Evolutionary conservation across 2,888 invertebrate species (phyloP), one percentile per base, ranked within the genome.

Genomic region (Malacosoma neustria): DNA sequence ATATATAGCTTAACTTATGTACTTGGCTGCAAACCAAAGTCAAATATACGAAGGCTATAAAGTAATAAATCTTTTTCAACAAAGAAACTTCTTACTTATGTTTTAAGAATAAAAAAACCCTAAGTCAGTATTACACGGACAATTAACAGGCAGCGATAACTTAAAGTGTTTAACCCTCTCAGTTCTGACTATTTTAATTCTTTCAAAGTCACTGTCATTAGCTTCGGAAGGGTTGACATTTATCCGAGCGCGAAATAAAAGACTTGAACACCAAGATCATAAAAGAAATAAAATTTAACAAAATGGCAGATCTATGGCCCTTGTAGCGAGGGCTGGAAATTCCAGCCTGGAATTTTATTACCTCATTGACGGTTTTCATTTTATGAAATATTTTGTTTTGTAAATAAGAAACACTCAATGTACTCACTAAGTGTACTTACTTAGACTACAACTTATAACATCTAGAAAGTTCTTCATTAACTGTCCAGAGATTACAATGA

Each of bases 181-280:
- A 60, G 61, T 64, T 58, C 57, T 51, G 54, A 62, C 61, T 61
- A 33, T 11, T 77, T 75, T 77, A 77, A 76, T 81, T 79, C 71
- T 48, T 61, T 53, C 54, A 61, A 57, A 60, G 54, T 57, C 51
- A 42, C 54, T 43, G 57, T 65, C 66, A 72, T 84, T 80, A 73
- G 74, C 59, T 37, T 73, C 70, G 80, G 72, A 69, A 74, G 81
- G 73, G 80, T 77, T 73, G 53, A 50, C 50, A 49, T 36, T 46
- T 54, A 82, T 82, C 71, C 68, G 63, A 53, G 71, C 81, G 48
- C 65, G 70, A 73, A 74, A 72, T 66, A 65, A 63, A 54, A 68
- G 51, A 57, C 56, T 54, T 62, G 60, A 51, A 54, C 51, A 55
- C 57, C 41, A 51, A 60, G 62, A 59, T 51, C 43, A 54, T 67